A percentile compares a stretch with the other conserved stretches of the same genome.
phyloP scores from a whole-genome alignment of 2,113 vertebrate species.

The Crotalus viridis region DNA sequence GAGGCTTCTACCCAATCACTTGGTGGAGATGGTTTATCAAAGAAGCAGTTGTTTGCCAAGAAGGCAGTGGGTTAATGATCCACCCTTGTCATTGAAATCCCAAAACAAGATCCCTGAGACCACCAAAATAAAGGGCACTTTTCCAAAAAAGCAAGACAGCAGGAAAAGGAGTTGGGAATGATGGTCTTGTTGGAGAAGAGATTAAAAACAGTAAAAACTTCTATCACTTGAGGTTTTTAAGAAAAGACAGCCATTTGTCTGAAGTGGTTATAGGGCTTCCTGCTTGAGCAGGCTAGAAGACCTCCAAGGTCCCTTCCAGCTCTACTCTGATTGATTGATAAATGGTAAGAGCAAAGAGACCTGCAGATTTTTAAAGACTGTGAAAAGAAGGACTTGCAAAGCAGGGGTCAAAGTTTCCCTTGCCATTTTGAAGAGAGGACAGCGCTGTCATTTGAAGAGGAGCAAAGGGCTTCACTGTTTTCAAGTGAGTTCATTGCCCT shows the following conservation, averaged over 20 bases:
- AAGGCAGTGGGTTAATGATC: rapidly evolving
- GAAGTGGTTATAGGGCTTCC: neutral
- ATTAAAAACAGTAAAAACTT: slow-evolving; percentile 46
- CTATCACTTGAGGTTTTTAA: neutral
- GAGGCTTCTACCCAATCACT: neutral
- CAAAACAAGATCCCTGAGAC: neutral
- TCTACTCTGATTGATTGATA: too few relatives aligned
- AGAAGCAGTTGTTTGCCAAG: neutral
- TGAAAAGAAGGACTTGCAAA: neutral
- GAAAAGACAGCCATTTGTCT: neutral
- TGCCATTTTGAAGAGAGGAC: slow-evolving; percentile 11
- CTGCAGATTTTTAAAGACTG: slow-evolving; percentile 7
- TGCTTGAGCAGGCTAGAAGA: neutral
- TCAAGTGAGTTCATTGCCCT: neutral
- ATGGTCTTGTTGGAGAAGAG: slow-evolving; percentile 24
- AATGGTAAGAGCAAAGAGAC: slow-evolving; percentile 7
- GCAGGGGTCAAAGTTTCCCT: slow-evolving; percentile 1
- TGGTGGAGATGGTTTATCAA: neutral
- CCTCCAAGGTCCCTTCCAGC: neutral
- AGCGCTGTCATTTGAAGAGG: neutral
- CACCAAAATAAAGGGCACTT: neutral
- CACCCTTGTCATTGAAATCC: slow-evolving; percentile 18
- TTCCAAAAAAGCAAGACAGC: slow-evolving; percentile 18
- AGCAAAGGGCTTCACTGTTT: neutral
- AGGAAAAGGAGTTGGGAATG: neutral